Evolutionary conservation across 2,113 vertebrate species (phyloP), one percentile per base, ranked within the genome.

Genomic region (Trematocara unimaculatum): DNA sequence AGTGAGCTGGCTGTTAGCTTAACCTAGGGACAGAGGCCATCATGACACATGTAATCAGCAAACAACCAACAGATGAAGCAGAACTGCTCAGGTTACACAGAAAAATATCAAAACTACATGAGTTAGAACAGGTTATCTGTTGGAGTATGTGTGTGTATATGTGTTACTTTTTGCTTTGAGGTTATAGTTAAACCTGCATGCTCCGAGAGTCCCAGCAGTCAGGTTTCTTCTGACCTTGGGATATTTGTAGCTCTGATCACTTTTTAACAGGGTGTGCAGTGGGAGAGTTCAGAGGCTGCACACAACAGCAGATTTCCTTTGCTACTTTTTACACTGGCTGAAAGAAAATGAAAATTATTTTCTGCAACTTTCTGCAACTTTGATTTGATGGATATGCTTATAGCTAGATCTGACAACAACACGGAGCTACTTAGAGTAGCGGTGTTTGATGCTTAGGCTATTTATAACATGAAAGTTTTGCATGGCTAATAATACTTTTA

Each of bases 221-320:
- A 6, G 1, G 17, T 35, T 62, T n/a, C 58, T 62, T 62, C 58
- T 62, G 58, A 35, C 58, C 31, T 62, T 9, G 1, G 31, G 9
- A 35, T 35, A 35, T 35, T 35, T 62, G 2, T 3, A 62, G 58
- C 58, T 62, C 31, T 62, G 17, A 62, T 62, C 58, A 3, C 31
- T 62, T 62, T 35, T 62, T 62, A 62, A 35, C 31, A 62, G 31
- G 31, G 17, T 6, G 9, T 35, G 0, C 58, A 35, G 18, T 62
- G 0, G 9, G 31, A 62, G 29, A 33, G 29, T 33, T 62, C 15
- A 33, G 15, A 62, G 5, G 29, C 9, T 35, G 58, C 15, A 0
- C 8, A 62, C 58, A 35, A 35, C 15, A 62, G 58, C 58, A 0
- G 29, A 35, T 62, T 62, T 62, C 15, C 31, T 62, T 33, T 62